Evolutionary conservation across 2,797 vertebrate species (phyloP).

Genomic region (Onychomys arenicola): DNA sequence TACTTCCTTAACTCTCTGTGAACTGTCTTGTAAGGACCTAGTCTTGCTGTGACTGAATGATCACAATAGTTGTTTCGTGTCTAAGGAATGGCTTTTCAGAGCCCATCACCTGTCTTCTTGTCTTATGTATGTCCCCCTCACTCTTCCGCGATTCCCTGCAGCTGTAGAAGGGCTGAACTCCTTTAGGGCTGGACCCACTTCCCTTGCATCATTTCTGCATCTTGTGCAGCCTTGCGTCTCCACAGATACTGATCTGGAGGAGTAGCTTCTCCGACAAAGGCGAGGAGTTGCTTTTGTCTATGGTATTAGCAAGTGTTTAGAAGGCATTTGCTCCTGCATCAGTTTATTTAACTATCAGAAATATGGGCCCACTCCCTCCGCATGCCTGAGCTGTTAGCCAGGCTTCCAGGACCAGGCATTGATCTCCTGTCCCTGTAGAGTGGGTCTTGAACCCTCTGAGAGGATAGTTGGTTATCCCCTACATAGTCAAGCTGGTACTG

Average conservation of each 20-base stretch:
- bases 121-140: no score
- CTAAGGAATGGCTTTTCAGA: background rate
- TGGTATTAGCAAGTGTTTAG: background rate
- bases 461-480: no score
- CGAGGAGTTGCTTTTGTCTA: background rate
- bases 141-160: background rate
- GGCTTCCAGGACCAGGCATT: background rate
- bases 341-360: background rate
- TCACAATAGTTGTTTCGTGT: background rate
- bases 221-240: background rate
- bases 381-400: background rate
- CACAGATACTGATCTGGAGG: background rate
- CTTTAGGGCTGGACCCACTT: background rate
- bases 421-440: background rate
- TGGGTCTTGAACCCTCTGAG: background rate
- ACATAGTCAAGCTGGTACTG: background rate
- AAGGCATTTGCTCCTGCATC: background rate
- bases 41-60: background rate
- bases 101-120: background rate
- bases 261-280: background rate
- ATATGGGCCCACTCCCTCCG: background rate
- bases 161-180: background rate
- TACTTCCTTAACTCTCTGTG: background rate
- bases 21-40: background rate
- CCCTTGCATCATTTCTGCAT: no score